phyloP scores from a whole-genome alignment of 2,888 invertebrate genomes.

The Dioctria rufipes region DNA sequence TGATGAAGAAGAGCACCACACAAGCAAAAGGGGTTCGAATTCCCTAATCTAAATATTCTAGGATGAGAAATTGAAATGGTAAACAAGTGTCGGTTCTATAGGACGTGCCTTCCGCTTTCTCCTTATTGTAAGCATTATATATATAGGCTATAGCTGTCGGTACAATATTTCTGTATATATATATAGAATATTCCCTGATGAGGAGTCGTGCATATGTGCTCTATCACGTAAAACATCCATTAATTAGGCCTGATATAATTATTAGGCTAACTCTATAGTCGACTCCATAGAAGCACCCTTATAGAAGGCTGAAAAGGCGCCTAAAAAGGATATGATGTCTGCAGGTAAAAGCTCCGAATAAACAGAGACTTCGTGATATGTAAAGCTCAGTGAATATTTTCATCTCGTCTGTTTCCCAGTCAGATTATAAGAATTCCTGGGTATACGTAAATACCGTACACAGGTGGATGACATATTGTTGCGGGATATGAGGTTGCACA shows the following conservation, averaged over 20 bases:
- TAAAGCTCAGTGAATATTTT: background rate
- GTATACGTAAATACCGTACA: too few relatives aligned
- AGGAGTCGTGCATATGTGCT: conserved; percentile 51
- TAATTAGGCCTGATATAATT: conserved; percentile 56
- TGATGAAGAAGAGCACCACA: background rate
- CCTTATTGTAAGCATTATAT: too few relatives aligned
- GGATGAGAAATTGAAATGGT: conserved; percentile 40
- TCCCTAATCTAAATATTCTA: conserved; percentile 18
- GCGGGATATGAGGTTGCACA: too few relatives aligned
- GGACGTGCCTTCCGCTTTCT: conserved; percentile 6
- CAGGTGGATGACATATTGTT: too few relatives aligned
- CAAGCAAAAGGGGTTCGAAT: conserved; percentile 8
- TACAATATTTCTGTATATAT: background rate
- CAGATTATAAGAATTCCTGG: too few relatives aligned
- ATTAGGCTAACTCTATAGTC: conserved; percentile 45
- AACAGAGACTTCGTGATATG: background rate
- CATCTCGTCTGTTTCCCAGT: background rate
- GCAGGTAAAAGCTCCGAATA: background rate
- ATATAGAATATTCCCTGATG: background rate
- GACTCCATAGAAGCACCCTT: background rate
- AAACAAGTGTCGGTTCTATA: conserved; percentile 27
- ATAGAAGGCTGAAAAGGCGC: too few relatives aligned
- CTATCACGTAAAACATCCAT: conserved; percentile 56
- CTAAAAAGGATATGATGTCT: background rate
- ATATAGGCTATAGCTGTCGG: background rate